Conservation (phyloP, 2,797 vertebrate genomes). For the Cuculus canorus region DNA sequence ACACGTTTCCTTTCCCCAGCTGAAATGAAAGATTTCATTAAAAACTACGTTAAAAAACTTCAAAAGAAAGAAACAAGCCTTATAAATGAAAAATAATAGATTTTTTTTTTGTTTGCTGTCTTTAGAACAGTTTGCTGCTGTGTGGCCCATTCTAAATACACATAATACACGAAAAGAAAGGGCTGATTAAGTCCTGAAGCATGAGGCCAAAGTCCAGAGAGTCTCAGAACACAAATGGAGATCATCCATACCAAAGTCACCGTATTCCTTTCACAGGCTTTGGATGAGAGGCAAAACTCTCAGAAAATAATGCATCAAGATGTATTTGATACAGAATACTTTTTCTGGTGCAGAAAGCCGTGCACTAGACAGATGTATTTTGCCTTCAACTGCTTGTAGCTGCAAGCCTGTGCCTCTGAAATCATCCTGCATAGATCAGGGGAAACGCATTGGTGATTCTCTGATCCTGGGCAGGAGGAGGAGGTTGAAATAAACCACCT, state of each 20-base stretch:
- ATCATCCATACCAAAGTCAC: background rate
- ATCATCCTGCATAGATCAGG: background rate
- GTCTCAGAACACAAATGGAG: background rate
- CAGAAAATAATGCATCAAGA: background rate
- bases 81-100: background rate
- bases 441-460: background rate
- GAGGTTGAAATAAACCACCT: background rate
- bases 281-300: background rate
- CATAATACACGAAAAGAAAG: background rate
- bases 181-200: background rate
- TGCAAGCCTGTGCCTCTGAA: background rate
- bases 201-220: background rate
- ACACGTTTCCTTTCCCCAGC: background rate
- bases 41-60: background rate
- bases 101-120: background rate
- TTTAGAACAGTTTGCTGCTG: background rate
- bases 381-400: background rate
- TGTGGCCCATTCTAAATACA: background rate
- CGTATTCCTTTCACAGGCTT: background rate
- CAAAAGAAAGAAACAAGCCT: background rate
- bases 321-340: background rate
- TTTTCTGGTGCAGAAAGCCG: background rate
- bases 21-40: background rate
- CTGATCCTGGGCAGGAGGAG: background rate
- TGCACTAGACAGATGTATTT: background rate